Conservation (phyloP, 1,140 invertebrate genomes). For the Spodoptera litura region DNA sequence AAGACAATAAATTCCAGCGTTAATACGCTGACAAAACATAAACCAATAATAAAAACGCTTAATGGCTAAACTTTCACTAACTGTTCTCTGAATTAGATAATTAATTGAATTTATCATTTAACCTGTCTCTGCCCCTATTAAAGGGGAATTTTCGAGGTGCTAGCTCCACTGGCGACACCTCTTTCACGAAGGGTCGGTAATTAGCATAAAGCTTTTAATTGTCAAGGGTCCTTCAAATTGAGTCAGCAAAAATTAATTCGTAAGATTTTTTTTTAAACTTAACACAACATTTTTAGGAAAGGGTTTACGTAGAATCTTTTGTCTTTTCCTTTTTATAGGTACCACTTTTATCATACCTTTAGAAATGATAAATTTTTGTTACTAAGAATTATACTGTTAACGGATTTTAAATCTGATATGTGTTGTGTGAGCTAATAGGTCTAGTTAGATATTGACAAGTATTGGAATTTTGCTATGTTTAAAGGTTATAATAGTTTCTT, state of each 20-base stretch:
- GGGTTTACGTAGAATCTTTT: too few species aligned
- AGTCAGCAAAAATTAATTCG: neutral
- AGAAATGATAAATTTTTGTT: too few species aligned
- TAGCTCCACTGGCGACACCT: neutral
- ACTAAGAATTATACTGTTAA: too few species aligned
- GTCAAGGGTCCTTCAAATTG: neutral
- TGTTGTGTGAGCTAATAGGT: too few species aligned
- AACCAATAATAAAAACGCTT: conserved; percentile 31
- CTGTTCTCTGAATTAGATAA: conserved; percentile 11
- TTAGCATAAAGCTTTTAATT: conserved; percentile 7
- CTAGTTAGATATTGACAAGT: too few species aligned
- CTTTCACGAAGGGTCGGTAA: neutral
- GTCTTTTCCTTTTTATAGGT: too few species aligned
- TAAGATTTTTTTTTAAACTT: conserved; percentile 66
- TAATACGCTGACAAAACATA: conserved; percentile 22
- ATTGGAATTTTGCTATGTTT: too few species aligned
- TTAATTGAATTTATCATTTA: conserved; percentile 26
- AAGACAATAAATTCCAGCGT: conserved; percentile 21
- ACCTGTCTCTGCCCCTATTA: conserved; percentile 3
- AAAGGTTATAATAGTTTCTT: too few species aligned
- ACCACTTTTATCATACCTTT: too few species aligned
- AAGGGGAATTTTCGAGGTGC: conserved; percentile 10
- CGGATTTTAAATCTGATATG: too few species aligned
- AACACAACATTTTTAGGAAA: conserved; percentile 73
- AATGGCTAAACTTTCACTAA: conserved; percentile 19